Conservation (phyloP, 1,140 invertebrate species). For the Drosophila biarmipes region DNA sequence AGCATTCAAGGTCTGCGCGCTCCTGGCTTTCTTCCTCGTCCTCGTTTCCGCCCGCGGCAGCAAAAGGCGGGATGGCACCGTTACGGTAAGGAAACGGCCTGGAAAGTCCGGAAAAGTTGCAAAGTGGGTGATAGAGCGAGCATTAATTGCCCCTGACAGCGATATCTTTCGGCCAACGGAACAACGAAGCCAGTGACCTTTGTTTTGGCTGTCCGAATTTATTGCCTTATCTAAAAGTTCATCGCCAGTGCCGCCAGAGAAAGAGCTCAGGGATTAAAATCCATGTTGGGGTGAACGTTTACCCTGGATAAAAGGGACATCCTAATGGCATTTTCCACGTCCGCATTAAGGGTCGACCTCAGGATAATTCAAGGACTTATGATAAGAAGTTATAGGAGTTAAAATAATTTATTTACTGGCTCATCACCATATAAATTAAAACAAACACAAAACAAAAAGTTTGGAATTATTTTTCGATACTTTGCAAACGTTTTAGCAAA, state of each 20-base stretch:
- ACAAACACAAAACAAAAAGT: background rate
- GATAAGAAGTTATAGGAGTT: background rate
- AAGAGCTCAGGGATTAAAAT: constrained; percentile 2
- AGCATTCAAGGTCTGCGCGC: constrained; percentile 57
- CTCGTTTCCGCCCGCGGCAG: constrained; percentile 60
- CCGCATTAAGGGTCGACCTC: background rate
- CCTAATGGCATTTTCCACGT: background rate
- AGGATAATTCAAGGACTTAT: background rate
- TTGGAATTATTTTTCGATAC: too few relatives aligned
- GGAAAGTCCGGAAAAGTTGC: constrained; percentile 1
- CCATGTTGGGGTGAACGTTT: background rate
- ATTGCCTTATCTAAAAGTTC: constrained; percentile 27
- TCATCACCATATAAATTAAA: background rate
- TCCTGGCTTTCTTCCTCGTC: constrained; percentile 56
- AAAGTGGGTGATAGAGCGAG: constrained; percentile 11
- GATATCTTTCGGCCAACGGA: constrained; percentile 18
- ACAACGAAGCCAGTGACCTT: background rate
- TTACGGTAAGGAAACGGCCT: constrained; percentile 62
- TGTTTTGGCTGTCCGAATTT: constrained; percentile 20
- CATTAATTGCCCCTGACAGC: constrained; percentile 46
- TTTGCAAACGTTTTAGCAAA: too few relatives aligned
- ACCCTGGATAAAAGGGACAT: background rate
- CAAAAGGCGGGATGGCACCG: constrained; percentile 31
- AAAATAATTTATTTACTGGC: background rate
- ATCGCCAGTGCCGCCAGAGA: constrained; percentile 3